phyloP scores from a whole-genome alignment of 1,140 invertebrate species.

The Hydropsyche tenuis region DNA sequence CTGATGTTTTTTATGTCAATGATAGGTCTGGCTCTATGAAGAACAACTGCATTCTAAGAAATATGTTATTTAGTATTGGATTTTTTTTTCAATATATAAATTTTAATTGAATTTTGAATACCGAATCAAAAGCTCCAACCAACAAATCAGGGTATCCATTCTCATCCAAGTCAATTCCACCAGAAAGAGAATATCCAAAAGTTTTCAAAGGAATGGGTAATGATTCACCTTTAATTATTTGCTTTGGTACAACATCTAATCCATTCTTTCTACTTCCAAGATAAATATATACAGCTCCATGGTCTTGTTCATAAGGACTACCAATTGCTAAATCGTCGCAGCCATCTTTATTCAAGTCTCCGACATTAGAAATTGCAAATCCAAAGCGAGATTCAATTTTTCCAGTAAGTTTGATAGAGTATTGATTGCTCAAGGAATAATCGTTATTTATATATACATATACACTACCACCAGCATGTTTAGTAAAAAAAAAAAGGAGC shows the following conservation, averaged over 20 bases:
- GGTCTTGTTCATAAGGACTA: conserved; percentile 88
- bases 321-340: conserved; percentile 90
- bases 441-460: conserved; percentile 82
- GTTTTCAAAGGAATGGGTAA: conserved; percentile 67
- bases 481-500: conserved; percentile 91
- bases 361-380: conserved; percentile 82
- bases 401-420: conserved; percentile 72
- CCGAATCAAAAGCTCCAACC: conserved; percentile 84
- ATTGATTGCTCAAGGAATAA: conserved; percentile 58
- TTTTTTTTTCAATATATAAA: conserved; percentile 31
- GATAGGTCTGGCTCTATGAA: conserved; percentile 83
- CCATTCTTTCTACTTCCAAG: conserved; percentile 77
- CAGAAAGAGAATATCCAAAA: conserved; percentile 89
- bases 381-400: conserved; percentile 84
- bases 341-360: conserved; percentile 91
- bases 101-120: too few species aligned
- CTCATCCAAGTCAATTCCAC: conserved; percentile 86
- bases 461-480: conserved; percentile 83
- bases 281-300: conserved; percentile 87
- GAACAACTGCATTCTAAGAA: conserved; percentile 68
- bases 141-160: conserved; percentile 93
- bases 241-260: conserved; percentile 75
- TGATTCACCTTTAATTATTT: conserved; percentile 63
- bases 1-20: conserved; percentile 81
- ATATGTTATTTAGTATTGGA: conserved; percentile 22